Conservation (phyloP, 2,113 vertebrate genomes). For the Channa maculata region DNA sequence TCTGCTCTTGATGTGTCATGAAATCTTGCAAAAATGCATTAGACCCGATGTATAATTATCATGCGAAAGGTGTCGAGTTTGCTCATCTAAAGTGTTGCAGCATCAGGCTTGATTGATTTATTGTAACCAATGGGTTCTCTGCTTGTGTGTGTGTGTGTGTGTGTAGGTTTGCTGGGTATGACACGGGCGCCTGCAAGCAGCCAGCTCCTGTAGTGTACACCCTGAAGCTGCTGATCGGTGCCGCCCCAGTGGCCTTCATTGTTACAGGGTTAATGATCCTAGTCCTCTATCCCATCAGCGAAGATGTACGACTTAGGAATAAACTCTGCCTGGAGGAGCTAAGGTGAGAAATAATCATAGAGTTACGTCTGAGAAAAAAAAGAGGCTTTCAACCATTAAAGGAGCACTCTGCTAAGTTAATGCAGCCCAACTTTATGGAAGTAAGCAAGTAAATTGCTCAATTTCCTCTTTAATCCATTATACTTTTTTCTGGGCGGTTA, state of each 20-base stretch:
- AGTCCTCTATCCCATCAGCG: constrained; percentile 88
- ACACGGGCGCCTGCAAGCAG: constrained; percentile 89
- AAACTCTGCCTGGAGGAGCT: constrained; percentile 85
- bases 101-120: constrained; percentile 8
- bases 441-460: too few species aligned
- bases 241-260: constrained; percentile 90
- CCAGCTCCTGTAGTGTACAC: constrained; percentile 87
- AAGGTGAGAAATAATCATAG: constrained; percentile 78
- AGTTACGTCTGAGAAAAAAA: constrained; percentile 19
- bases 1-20: constrained; percentile 7
- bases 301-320: constrained; percentile 85
- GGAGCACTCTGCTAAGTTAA: not conserved
- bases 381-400: too few species aligned
- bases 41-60: constrained; percentile 30
- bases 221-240: constrained; percentile 93
- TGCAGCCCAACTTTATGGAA: not conserved
- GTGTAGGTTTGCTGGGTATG: constrained; percentile 91
- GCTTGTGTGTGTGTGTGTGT: constrained; percentile 21
- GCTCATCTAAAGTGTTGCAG: constrained; percentile 22
- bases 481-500: not conserved
- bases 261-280: constrained; percentile 89
- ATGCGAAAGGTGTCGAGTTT: constrained; percentile 20
- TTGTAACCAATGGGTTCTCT: constrained; percentile 27
- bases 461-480: too few species aligned
- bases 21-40: constrained; percentile 20